Evolutionary conservation across 2,113 vertebrate species (phyloP), one percentile per base, ranked within the genome.

Genomic region (Takifugu bimaculatus): DNA sequence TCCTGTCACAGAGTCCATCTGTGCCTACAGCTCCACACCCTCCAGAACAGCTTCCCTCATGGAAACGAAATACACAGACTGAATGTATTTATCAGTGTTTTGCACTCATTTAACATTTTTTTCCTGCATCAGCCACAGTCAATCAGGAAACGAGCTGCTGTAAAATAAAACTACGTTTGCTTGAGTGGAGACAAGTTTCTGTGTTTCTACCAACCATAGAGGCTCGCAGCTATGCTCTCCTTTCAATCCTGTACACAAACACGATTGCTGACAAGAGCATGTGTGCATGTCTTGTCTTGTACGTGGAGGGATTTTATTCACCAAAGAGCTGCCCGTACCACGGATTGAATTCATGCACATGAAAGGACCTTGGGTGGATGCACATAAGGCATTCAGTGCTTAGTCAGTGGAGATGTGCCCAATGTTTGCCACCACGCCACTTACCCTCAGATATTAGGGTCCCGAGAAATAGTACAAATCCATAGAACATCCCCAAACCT

Each of bases 391-490:
- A 53, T 12, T 25, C 6, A 20, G 29, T 15, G 26, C 7, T 39
- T 11, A 44, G 39, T 59, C n/a, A 1, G 10, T 25, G 11, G 56
- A 5, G 44, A 65, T 47, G 52, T 70, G 35, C 35, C 35, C 35
- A n/a, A 5, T 48, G 5, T 48, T 48, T 5, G 45, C 48, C 50
- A 50, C 28, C 54, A 51, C 10, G 32, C 28, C 68, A 79, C 86
- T 80, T 84, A 92, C 91, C 90, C 72, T 69, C 72, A 28, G 67
- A 50, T 10, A 65, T 32, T 12, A 74, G 59, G 45, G 59, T 62
- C 72, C 83, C 61, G 2, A 90, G 64, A 50, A 75, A 44, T 60
- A 72, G 54, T 27, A 60, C 58, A 58, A 82, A 50, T 65, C 80
- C 76, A 25, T 74, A 67, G 57, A 74, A 61, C 51, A 70, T 83